Conservation (phyloP, 2,797 vertebrate species). For the Macropus fuliginosus region DNA sequence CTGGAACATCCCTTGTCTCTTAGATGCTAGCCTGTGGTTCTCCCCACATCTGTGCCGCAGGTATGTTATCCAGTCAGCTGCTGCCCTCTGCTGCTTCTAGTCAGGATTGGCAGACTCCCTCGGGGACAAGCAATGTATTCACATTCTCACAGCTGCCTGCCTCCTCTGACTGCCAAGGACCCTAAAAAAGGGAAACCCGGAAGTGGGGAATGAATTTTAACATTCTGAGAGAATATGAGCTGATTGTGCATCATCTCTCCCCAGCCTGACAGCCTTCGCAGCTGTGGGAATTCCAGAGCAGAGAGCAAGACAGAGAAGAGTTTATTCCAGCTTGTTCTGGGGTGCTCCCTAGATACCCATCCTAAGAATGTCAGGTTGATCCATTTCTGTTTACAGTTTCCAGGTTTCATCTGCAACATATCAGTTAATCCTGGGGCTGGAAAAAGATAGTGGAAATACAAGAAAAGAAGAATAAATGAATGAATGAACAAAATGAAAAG, state of each 20-base stretch:
- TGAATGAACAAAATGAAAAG: neutral
- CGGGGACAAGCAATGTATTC: neutral
- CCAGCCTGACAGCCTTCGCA: neutral
- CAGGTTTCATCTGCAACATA: neutral
- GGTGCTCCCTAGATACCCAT: neutral
- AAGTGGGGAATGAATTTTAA: neutral
- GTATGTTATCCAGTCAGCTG: slow-evolving; percentile 44
- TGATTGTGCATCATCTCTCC: neutral
- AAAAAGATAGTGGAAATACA: neutral
- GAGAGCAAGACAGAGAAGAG: neutral
- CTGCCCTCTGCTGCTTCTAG: slow-evolving; percentile 68
- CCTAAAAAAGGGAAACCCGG: neutral
- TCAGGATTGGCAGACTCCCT: neutral
- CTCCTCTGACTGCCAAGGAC: neutral
- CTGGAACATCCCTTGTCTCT: neutral
- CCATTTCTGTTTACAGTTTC: neutral
- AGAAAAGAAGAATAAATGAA: neutral
- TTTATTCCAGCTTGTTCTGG: neutral
- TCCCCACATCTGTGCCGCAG: accelerated
- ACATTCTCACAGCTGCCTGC: neutral
- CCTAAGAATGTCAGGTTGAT: neutral
- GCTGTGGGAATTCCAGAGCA: neutral
- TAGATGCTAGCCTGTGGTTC: neutral
- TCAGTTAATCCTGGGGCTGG: neutral
- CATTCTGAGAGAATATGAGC: neutral